Percentiles rank a stretch among this genome's conserved stretches.
phyloP scores from a whole-genome alignment of 2,113 vertebrate species.

The Crotalus viridis region DNA sequence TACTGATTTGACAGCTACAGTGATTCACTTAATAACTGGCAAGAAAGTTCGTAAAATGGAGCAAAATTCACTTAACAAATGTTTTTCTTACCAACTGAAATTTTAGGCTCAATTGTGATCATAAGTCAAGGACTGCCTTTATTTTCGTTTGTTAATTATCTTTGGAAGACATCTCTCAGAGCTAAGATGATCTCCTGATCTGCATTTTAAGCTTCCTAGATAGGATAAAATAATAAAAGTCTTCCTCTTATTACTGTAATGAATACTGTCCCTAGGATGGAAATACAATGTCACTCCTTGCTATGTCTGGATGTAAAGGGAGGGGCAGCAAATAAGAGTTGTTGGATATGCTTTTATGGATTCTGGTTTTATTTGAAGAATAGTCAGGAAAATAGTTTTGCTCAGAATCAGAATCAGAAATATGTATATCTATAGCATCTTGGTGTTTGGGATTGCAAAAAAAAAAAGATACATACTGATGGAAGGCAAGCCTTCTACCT shows the following conservation, averaged over 20 bases:
- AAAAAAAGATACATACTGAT: background rate
- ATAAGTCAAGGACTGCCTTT: background rate
- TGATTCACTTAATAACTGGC: background rate
- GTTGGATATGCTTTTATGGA: background rate
- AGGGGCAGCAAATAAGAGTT: background rate
- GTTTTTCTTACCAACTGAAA: too few species aligned
- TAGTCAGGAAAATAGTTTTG: background rate
- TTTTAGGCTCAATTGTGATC: too few species aligned
- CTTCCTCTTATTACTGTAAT: background rate
- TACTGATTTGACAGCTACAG: background rate
- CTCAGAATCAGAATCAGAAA: background rate
- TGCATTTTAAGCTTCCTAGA: background rate
- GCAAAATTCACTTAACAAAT: too few species aligned
- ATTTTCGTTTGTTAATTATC: background rate
- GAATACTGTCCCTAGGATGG: background rate
- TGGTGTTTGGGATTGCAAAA: background rate
- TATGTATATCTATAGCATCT: background rate
- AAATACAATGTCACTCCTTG: background rate
- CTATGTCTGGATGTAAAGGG: background rate
- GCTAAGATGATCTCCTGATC: background rate
- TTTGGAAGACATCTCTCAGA: background rate
- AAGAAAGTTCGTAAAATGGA: background rate
- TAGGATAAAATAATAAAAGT: background rate
- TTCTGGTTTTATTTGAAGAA: background rate
- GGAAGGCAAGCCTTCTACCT: background rate